phyloP scores from a whole-genome alignment of 2,797 vertebrate species.

The Decapterus maruadsi region DNA sequence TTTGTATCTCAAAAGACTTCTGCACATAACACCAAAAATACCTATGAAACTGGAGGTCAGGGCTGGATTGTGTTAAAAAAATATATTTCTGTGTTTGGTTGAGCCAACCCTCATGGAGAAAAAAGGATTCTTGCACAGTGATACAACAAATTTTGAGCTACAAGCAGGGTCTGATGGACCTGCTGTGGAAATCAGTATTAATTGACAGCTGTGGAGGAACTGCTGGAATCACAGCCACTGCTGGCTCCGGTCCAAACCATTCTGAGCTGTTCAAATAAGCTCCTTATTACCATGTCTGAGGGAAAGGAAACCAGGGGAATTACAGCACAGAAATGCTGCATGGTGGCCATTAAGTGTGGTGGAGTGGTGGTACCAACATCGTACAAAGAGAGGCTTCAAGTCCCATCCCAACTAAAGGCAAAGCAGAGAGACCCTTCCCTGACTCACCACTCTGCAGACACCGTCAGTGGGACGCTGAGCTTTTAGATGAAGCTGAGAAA shows the following conservation, averaged over 20 bases:
- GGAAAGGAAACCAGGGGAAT: slow-evolving; percentile 16
- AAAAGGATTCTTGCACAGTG: background rate
- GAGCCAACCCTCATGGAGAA: background rate
- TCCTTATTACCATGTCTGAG: slow-evolving; percentile 47
- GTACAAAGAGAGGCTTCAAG: background rate
- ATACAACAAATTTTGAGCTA: background rate
- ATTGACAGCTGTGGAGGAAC: slow-evolving; percentile 36
- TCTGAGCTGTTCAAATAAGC: slow-evolving; percentile 49
- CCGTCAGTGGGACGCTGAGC: background rate
- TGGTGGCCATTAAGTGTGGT: slow-evolving; percentile 2
- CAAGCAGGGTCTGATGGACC: slow-evolving; percentile 9
- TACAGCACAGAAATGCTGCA: slow-evolving; percentile 1
- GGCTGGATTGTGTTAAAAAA: background rate
- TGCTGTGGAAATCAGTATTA: slow-evolving; percentile 2
- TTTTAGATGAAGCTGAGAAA: background rate
- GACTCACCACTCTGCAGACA: background rate
- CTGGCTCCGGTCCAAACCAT: slow-evolving; percentile 29
- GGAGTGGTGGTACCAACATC: background rate
- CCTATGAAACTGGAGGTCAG: background rate
- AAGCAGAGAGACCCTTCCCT: background rate
- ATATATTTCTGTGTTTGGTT: background rate
- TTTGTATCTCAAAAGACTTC: background rate
- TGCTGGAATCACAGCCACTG: slow-evolving; percentile 11
- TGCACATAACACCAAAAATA: background rate
- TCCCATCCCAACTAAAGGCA: background rate